Percentiles rank a stretch among this genome's conserved stretches.
Conservation (phyloP, 2,888 invertebrate genomes). For the Spodoptera picta region DNA sequence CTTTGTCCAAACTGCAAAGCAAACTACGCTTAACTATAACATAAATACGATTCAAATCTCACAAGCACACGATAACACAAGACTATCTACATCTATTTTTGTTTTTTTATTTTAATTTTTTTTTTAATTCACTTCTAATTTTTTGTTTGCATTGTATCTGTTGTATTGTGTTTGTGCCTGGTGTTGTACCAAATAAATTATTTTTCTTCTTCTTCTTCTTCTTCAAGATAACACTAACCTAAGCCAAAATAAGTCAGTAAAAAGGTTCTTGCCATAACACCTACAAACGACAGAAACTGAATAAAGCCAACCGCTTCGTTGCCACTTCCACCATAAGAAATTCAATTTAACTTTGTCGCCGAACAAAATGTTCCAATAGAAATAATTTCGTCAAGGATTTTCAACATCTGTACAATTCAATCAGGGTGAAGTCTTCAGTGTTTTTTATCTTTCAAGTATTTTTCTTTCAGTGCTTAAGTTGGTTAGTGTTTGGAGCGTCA, state of each 20-base stretch:
- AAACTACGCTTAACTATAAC: no score
- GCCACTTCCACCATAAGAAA: conserved; percentile 85
- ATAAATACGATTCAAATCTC: no score
- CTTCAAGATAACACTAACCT: conserved; percentile 63
- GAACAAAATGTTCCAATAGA: conserved; percentile 87
- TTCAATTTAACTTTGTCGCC: conserved; percentile 87
- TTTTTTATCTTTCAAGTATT: conserved; percentile 74
- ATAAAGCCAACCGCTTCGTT: conserved; percentile 77
- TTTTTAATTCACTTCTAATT: no score
- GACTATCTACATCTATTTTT: no score
- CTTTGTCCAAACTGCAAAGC: no score
- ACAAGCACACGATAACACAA: conserved; percentile 31
- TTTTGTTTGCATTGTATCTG: no score
- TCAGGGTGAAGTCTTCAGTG: conserved; percentile 74
- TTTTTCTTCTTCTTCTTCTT: no score
- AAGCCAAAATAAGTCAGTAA: conserved; percentile 60
- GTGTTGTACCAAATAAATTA: no score
- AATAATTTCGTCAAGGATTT: conserved; percentile 86
- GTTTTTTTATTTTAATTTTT: no score
- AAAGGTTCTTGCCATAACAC: conserved; percentile 76
- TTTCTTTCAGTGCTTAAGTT: conserved; percentile 72
- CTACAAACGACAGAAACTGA: conserved; percentile 74
- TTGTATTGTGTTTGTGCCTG: no score
- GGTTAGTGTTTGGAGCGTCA: conserved; percentile 73
- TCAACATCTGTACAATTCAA: conserved; percentile 86